Evolutionary conservation across 2,797 vertebrate species (phyloP).

Genomic region (Hemibagrus guttatus): DNA sequence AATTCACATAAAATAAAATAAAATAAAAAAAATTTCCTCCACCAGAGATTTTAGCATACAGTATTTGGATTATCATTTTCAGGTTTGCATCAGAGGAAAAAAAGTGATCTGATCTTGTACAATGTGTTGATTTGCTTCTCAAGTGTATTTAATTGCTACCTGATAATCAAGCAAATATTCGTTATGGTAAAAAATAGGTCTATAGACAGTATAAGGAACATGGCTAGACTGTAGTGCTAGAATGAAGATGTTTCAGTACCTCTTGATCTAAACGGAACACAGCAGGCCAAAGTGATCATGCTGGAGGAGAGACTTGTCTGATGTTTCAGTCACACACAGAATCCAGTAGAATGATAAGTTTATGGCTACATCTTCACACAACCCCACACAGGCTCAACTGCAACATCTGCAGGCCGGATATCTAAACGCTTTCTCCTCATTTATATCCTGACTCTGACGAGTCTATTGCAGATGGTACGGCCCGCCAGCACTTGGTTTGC

Average conservation of each 20-base stretch:
- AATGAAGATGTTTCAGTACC: slow-evolving; percentile 46
- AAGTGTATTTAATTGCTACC: background rate
- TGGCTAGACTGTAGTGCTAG: background rate
- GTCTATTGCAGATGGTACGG: slow-evolving; percentile 65
- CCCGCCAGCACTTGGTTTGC: slow-evolving; percentile 64
- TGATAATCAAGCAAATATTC: background rate
- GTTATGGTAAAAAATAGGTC: background rate
- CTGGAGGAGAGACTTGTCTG: background rate
- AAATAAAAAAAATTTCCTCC: too few relatives aligned
- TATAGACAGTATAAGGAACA: background rate
- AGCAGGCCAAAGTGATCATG: slow-evolving; percentile 55
- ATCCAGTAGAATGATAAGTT: background rate
- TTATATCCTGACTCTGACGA: slow-evolving; percentile 11
- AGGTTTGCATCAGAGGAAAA: background rate
- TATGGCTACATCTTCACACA: background rate
- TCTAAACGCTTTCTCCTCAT: background rate
- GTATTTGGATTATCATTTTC: too few relatives aligned
- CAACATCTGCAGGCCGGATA: slow-evolving; percentile 44
- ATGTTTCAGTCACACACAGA: background rate
- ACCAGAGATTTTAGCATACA: too few relatives aligned
- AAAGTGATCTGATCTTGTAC: background rate
- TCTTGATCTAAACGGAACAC: slow-evolving; percentile 51
- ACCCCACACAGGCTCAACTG: slow-evolving; percentile 30
- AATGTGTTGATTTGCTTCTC: background rate
- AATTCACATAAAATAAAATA: background rate